These are phyloP conservation scores for Holacanthella duospinosa DNA, from an alignment of 2,888 invertebrate species.

Conservation along the genomic window DNA sequence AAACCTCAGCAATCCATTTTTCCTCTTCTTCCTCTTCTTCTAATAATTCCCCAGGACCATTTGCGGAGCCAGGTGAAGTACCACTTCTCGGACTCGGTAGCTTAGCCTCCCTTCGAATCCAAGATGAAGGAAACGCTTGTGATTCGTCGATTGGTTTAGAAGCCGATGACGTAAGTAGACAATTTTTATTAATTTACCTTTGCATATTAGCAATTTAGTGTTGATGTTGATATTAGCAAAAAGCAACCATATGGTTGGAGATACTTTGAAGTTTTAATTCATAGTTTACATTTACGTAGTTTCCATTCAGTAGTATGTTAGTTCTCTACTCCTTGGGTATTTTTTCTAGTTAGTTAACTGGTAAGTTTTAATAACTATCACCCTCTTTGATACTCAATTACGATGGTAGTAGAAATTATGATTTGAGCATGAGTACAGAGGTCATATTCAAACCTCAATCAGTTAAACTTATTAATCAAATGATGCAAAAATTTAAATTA, in stretches of 20 bases:
- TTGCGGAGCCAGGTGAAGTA: constrained; percentile 35
- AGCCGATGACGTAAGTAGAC: constrained; percentile 38
- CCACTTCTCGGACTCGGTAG: constrained; percentile 40
- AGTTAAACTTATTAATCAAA: too few relatives aligned
- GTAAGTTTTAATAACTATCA: too few relatives aligned
- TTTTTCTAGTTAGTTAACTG: too few relatives aligned
- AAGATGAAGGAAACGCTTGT: constrained; percentile 46
- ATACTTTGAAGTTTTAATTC: too few relatives aligned
- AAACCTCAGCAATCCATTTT: constrained; percentile 47
- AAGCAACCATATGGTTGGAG: neutral
- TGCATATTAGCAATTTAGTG: neutral
- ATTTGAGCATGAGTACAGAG: too few relatives aligned
- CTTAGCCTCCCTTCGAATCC: constrained; percentile 44
- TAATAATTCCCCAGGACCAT: constrained; percentile 46
- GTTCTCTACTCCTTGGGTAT: too few relatives aligned
- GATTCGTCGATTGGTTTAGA: constrained; percentile 49
- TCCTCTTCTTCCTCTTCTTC: constrained; percentile 15
- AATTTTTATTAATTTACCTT: neutral
- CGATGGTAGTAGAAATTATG: too few relatives aligned
- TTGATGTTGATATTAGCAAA: neutral
- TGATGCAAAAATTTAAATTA: too few relatives aligned
- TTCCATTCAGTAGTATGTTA: too few relatives aligned
- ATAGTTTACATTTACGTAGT: too few relatives aligned
- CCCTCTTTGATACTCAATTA: too few relatives aligned
- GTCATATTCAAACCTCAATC: too few relatives aligned